Evolutionary conservation across 2,113 vertebrate species (phyloP), one percentile per base, ranked within the genome.

Genomic region (Aegotheles bennettii): DNA sequence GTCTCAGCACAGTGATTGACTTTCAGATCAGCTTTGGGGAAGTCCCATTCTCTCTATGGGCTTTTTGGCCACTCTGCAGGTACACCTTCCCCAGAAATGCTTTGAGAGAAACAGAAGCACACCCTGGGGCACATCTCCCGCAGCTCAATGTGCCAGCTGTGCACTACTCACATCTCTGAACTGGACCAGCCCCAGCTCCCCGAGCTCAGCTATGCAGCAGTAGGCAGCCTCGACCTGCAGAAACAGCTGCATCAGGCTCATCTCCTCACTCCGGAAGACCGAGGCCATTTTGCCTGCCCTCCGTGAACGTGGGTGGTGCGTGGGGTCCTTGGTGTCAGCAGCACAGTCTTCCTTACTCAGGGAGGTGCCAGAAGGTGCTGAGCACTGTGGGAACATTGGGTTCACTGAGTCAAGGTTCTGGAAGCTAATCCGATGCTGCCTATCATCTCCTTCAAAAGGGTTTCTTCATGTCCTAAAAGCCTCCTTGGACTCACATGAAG

Each of bases 191-290:
- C 98, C 98, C 50, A 98, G 97, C 70, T 98, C 98, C 29, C 98
- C 98, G 0, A 98, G 98, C 94, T 98, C 98, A 0, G 98, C 97
- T 21, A 98, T 97, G 1, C 98, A 98, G 97, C 98, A 98, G 45
- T 98, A 98, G 1, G 98, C 98, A 69, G 98, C 98, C 67, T 98
- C 98, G 89, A 97, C 98, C 89, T 98, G 98, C 26, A 98, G 97
- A 45, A 98, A 98, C 29, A 98, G 96, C 54, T 98, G 98, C 19
- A 96, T 97, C 87, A 98, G 38, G 60, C 95, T 97, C 98, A 98
- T 98, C 95, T 98, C 98, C 95, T 98, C 98, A 0, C 98, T 98
- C 28, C 98, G 97, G 85, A 98, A 98, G 50, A 98, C 5, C 0
- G 98, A 98, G 1, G 81, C 93, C 98, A 98, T 98, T 83, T 76